phyloP scores from a whole-genome alignment of 2,113 vertebrate genomes.

The Sphyrna mokarran region DNA sequence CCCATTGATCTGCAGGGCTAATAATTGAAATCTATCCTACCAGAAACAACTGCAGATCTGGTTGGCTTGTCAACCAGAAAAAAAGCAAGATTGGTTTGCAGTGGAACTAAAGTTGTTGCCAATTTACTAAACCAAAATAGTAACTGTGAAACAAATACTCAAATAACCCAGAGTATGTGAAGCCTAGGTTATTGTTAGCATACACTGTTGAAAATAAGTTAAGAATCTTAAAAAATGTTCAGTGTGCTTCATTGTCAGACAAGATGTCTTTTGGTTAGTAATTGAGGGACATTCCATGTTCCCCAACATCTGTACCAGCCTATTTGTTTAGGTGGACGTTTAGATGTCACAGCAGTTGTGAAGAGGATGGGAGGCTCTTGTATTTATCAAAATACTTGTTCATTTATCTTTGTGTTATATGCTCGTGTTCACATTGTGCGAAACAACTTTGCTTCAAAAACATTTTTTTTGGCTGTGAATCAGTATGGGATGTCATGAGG shows the following conservation, averaged over 20 bases:
- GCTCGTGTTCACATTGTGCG: not conserved
- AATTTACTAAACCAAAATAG: too few relatives aligned
- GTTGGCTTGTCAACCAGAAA: too few relatives aligned
- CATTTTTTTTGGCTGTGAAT: not conserved
- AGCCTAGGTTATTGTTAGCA: too few relatives aligned
- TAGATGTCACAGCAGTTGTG: not conserved
- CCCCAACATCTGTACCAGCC: not conserved
- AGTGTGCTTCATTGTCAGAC: not conserved
- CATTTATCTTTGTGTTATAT: not conserved
- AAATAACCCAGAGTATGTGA: too few relatives aligned
- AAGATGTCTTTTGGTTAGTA: not conserved
- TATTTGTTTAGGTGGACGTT: not conserved
- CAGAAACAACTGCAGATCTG: too few relatives aligned
- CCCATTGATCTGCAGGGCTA: too few relatives aligned
- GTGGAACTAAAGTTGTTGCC: too few relatives aligned
- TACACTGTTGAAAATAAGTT: too few relatives aligned
- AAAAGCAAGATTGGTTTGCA: too few relatives aligned
- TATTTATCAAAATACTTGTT: not conserved
- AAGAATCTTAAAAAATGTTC: too few relatives aligned
- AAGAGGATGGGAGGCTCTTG: not conserved
- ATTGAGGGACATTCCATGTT: not conserved
- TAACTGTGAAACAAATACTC: too few relatives aligned
- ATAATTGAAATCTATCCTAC: too few relatives aligned
- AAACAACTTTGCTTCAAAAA: not conserved
- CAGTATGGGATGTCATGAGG: not conserved